Evolutionary conservation across 2,113 vertebrate genomes (phyloP), one percentile per base, ranked within the genome.

Genomic region (Trichechus manatus): DNA sequence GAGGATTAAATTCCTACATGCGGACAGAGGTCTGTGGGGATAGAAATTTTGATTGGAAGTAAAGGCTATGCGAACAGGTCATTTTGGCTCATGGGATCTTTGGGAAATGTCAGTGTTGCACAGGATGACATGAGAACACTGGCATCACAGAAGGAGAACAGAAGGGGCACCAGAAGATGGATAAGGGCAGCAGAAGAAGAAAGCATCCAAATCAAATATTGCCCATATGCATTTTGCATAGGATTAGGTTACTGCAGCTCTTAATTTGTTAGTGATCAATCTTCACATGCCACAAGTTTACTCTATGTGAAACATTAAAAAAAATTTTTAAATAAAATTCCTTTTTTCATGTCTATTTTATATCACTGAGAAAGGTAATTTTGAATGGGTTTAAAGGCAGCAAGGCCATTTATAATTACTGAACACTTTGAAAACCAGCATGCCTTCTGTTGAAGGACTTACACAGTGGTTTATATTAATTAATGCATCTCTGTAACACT

Each of bases 41-140:
- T 19, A 33, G 44, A 36, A 79, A 36, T 63, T 85, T 63, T 78
- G 44, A 39, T 19, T 50, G n/a, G 29, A 87, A 91, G 31, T 87
- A 25, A 93, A 74, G 74, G 44, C 85, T 70, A 7, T 61, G 31
- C 66, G 79, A 93, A 91, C 74, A 86, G 81, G 82, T 87, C 56
- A 29, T 39, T 64, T 89, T 89, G 82, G 36, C 66, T 90, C 85
- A 6, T 68, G 79, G 44, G 56, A 29, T 92, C 44, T 81, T 74
- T 59, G 63, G 75, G 31, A 92, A 92, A 94, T 81, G 59, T 79
- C 82, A 82, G 7, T 20, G 33, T 64, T 89, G 25, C 19, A 1
- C 13, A 78, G 66, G 36, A 27, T 81, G 72, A 53, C 36, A 8
- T 10, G 42, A 90, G 33, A 93, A 89, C 17, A 42, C 44, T 44